These are phyloP conservation scores for Procambarus clarkii DNA, from an alignment of 1,140 invertebrate genomes.

Conservation along the genomic window DNA sequence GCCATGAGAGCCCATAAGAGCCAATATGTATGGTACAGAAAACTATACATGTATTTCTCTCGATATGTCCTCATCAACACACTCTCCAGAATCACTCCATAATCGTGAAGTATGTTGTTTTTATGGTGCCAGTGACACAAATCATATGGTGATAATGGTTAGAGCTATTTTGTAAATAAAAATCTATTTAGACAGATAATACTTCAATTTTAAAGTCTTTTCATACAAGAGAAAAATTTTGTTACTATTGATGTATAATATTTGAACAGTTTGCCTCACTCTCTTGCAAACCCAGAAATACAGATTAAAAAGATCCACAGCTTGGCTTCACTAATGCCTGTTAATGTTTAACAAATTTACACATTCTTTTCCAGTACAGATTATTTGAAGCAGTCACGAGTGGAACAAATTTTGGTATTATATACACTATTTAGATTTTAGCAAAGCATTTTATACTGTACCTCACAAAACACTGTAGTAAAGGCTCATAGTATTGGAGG, in stretches of 20 bases:
- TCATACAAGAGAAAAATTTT: not conserved
- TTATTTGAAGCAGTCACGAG: too few relatives aligned
- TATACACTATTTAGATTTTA: too few relatives aligned
- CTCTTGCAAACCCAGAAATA: too few relatives aligned
- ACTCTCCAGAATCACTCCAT: conserved; percentile 74
- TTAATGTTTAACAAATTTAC: too few relatives aligned
- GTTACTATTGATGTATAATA: not conserved
- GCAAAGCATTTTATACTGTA: too few relatives aligned
- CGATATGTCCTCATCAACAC: conserved; percentile 94
- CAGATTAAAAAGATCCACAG: too few relatives aligned
- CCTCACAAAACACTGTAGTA: too few relatives aligned
- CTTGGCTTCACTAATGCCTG: too few relatives aligned
- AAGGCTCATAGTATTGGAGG: too few relatives aligned
- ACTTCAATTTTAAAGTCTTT: conserved; percentile 1
- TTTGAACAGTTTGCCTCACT: not conserved
- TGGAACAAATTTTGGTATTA: too few relatives aligned
- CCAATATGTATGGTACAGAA: conserved; percentile 95
- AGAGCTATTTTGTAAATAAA: not conserved
- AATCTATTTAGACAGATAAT: conserved; percentile 2
- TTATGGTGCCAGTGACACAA: not conserved
- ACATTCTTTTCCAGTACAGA: too few relatives aligned
- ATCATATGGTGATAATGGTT: not conserved
- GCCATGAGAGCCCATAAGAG: conserved; percentile 91
- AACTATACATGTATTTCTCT: conserved; percentile 92
- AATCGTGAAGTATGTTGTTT: not conserved